These are phyloP conservation scores for Eilema caniola DNA, from an alignment of 2,888 invertebrate species.

Conservation along the genomic window DNA sequence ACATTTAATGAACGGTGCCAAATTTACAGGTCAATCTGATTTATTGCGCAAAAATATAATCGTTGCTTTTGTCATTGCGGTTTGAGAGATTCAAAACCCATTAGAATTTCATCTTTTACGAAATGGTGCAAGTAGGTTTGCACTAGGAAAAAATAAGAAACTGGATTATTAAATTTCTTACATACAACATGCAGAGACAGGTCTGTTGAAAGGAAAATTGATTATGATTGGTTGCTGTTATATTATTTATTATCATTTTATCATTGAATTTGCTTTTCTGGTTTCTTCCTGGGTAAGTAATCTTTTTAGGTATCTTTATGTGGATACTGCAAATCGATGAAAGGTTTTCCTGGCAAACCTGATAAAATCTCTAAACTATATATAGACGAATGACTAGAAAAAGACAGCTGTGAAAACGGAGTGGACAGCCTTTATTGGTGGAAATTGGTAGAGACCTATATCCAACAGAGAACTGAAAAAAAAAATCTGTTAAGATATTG, in stretches of 20 bases:
- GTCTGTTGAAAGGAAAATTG: not conserved
- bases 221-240: too few species aligned
- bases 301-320: not conserved
- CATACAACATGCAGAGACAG: not conserved
- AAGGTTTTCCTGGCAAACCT: not conserved
- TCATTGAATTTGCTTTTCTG: not conserved
- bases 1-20: slow-evolving; percentile 18
- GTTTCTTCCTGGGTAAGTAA: too few species aligned
- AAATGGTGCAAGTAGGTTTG: not conserved
- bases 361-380: not conserved
- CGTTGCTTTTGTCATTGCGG: slow-evolving; percentile 20
- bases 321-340: not conserved
- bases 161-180: not conserved
- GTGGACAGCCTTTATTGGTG: not conserved
- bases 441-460: not conserved
- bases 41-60: slow-evolving; percentile 11
- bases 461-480: too few species aligned
- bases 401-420: not conserved
- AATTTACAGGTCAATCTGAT: slow-evolving; percentile 15
- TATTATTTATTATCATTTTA: not conserved
- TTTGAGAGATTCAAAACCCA: slow-evolving; percentile 7
- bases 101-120: not conserved
- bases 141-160: not conserved
- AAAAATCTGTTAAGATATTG: not conserved
- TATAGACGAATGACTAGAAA: not conserved